phyloP scores from a whole-genome alignment of 2,113 vertebrate species.

The Ornithorhynchus anatinus region DNA sequence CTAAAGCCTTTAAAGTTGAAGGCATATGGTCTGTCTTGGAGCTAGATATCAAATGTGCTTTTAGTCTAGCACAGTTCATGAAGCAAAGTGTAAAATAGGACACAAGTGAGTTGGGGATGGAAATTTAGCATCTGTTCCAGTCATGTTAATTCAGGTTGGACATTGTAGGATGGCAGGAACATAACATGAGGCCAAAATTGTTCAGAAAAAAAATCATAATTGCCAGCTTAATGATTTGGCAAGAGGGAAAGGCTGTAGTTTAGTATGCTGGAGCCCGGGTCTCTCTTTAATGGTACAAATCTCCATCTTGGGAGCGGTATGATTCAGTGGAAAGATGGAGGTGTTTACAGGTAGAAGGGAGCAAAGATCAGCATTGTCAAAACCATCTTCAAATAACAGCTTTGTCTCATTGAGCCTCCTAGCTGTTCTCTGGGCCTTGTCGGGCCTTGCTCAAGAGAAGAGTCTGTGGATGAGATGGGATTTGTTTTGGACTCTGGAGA shows the following conservation, averaged over 20 bases:
- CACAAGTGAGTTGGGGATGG: conserved; percentile 61
- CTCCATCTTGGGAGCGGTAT: background rate
- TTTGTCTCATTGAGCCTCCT: no score
- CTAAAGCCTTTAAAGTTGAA: conserved; percentile 61
- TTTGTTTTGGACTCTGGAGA: background rate
- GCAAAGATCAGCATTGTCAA: background rate
- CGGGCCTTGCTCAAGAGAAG: background rate
- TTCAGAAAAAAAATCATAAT: conserved; percentile 42
- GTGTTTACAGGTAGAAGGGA: background rate
- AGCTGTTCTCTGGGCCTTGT: background rate
- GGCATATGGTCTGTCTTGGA: conserved; percentile 64
- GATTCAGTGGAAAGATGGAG: background rate
- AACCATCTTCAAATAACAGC: conserved; percentile 20
- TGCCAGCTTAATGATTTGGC: conserved; percentile 55
- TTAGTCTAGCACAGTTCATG: conserved; percentile 61
- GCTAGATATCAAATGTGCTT: conserved; percentile 50
- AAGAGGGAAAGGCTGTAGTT: conserved; percentile 44
- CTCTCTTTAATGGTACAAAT: conserved; percentile 33
- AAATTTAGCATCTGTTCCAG: conserved; percentile 76
- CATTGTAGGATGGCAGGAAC: conserved; percentile 41
- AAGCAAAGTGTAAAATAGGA: conserved; percentile 70
- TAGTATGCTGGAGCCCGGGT: conserved; percentile 4
- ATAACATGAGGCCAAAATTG: conserved; percentile 53
- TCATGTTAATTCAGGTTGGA: conserved; percentile 64
- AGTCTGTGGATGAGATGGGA: background rate